Conservation (phyloP, 2,113 vertebrate genomes). For the Cebus imitator region DNA sequence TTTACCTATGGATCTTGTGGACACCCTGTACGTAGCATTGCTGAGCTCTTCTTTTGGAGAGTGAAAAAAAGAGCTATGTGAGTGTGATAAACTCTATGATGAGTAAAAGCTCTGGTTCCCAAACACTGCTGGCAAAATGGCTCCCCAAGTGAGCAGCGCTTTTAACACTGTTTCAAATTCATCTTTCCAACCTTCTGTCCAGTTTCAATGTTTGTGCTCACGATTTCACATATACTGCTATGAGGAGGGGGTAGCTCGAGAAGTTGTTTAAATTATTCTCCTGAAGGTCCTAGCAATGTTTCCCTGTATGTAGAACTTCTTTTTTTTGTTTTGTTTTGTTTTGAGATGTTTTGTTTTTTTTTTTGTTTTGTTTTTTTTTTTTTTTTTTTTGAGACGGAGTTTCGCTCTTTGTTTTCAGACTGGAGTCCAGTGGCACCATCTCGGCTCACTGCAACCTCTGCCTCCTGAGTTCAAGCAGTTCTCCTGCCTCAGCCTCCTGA, state of each 20-base stretch:
- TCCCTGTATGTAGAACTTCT: not conserved
- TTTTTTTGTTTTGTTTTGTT: too few relatives aligned
- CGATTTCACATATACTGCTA: not conserved
- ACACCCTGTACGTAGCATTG: not conserved
- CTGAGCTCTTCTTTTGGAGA: not conserved
- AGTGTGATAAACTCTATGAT: not conserved
- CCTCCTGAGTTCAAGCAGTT: too few relatives aligned
- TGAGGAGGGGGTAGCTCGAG: not conserved
- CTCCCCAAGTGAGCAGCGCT: not conserved
- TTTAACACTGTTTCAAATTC: conserved; percentile 32
- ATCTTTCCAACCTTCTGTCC: conserved; percentile 28
- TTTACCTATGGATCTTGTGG: not conserved
- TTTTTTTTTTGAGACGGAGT: too few relatives aligned
- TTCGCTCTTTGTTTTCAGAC: too few relatives aligned
- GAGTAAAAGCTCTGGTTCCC: not conserved
- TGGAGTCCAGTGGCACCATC: too few relatives aligned
- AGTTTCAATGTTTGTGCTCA: not conserved
- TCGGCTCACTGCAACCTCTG: too few relatives aligned
- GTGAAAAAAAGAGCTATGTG: not conserved
- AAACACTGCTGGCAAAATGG: not conserved
- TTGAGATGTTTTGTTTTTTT: too few relatives aligned
- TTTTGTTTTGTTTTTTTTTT: too few relatives aligned
- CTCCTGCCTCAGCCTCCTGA: too few relatives aligned
- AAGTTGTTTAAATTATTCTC: conserved; percentile 26
- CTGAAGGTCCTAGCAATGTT: not conserved